Evolutionary conservation across 2,888 invertebrate genomes (phyloP), one percentile per base, ranked within the genome.

Genomic region (Loripinus fragilis): DNA sequence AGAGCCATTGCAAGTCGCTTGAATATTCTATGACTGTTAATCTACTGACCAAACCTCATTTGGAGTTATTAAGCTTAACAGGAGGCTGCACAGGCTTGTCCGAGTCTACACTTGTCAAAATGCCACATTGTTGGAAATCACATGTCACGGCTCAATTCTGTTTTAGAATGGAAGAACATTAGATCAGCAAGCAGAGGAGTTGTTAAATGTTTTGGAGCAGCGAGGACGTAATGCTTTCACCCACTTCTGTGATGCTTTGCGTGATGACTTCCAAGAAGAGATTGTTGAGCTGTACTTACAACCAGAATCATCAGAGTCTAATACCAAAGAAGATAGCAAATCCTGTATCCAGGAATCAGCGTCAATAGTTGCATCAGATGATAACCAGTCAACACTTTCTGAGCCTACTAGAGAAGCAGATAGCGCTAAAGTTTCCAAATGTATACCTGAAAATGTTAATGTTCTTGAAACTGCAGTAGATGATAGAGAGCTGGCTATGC

Each of bases 211-310:
- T 25, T 74, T 91, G 1, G 84, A 87, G 1, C 82, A 76, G 20
- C 81, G 85, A 68, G 90, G 90, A 5, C 78, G 85, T 0, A 82
- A 88, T n/a, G 88, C 90, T 10, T 91, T 90, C 78, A 72, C 86
- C 7, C 70, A 66, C 2, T 91, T 91, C 76, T 91, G 91, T 81
- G 89, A 90, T 30, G 86, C 91, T 2, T 81, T 91, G 1, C 82
- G 79, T 42, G 90, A 85, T 8, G 88, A 88, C 69, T 85, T 82
- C 25, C 91, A 91, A 73, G 85, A 87, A 35, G 78, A 87, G 48
- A 79, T 91, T 8, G 91, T 91, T 2, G 78, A 85, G 20, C 69
- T 76, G n/a, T 87, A 81, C 68, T 79, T 88, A 15, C 84, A 80
- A 74, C 76, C 81, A 20, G 74, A 79, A 28, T 30, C 20, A 48